Evolutionary conservation across 2,113 vertebrate genomes (phyloP).

Genomic region (Eulemur macaco): DNA sequence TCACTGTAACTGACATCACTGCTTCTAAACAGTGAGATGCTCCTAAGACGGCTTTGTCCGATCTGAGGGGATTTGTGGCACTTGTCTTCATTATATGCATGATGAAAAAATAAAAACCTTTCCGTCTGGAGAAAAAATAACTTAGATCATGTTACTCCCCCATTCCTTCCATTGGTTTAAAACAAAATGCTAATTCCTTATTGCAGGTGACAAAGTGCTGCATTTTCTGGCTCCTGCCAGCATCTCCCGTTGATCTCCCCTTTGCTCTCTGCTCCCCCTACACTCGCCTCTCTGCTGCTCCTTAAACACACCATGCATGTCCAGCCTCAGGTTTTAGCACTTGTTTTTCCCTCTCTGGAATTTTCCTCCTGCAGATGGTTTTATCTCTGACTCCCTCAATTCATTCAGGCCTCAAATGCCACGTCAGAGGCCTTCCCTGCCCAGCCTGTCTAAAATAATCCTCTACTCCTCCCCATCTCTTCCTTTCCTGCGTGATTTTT

Average conservation of each 20-base stretch:
- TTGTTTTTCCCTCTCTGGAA: neutral
- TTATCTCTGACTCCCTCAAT: neutral
- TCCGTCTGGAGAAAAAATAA: neutral
- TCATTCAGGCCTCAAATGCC: neutral
- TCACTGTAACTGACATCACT: neutral
- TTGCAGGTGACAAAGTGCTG: neutral
- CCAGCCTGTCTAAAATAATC: too few relatives aligned
- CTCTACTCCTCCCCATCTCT: neutral
- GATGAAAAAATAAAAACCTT: constrained; percentile 47
- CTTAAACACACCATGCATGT: neutral
- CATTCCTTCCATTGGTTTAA: neutral
- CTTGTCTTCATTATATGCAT: neutral
- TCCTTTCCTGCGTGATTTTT: neutral
- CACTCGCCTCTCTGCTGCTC: neutral
- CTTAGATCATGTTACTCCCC: neutral
- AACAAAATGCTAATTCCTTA: neutral
- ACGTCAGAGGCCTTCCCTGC: neutral
- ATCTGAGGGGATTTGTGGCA: neutral
- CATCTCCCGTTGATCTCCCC: neutral
- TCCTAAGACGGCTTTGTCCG: neutral
- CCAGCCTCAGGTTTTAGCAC: neutral
- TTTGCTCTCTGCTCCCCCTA: neutral
- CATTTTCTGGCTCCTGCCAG: neutral
- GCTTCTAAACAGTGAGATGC: neutral
- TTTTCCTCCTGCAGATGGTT: neutral